Percentiles rank a stretch among this genome's conserved stretches.
Conservation (phyloP, 2,113 vertebrate species). For the Butorides virescens region DNA sequence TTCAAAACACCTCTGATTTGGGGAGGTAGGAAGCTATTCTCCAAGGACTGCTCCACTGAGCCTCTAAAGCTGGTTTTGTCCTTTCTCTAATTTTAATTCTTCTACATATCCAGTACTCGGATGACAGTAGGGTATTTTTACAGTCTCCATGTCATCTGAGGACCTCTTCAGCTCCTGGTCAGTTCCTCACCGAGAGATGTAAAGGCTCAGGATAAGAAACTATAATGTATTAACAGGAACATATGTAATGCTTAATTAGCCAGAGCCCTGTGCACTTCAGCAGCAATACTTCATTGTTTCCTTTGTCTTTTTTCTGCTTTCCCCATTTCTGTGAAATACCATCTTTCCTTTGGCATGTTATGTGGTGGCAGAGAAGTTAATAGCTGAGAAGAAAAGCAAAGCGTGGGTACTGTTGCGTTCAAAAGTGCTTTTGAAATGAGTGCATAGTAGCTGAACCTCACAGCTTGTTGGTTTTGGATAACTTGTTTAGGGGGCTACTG, state of each 20-base stretch:
- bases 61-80: neutral
- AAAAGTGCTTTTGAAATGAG: constrained; percentile 50
- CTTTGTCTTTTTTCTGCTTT: neutral
- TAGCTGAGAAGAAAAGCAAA: neutral
- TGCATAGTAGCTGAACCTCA: constrained; percentile 12
- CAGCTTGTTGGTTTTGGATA: constrained; percentile 50
- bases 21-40: neutral
- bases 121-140: neutral
- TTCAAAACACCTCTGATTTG: neutral
- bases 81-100: neutral
- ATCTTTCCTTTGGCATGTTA: neutral
- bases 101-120: neutral
- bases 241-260: neutral
- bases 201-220: neutral
- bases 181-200: neutral
- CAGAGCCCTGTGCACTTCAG: accelerated
- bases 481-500: constrained; percentile 55
- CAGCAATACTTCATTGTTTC: neutral
- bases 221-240: neutral
- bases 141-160: neutral
- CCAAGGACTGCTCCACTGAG: neutral
- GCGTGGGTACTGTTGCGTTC: neutral
- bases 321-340: neutral
- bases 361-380: neutral
- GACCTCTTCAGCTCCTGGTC: neutral